phyloP scores from a whole-genome alignment of 1,140 invertebrate genomes.

The Amyelois transitella region DNA sequence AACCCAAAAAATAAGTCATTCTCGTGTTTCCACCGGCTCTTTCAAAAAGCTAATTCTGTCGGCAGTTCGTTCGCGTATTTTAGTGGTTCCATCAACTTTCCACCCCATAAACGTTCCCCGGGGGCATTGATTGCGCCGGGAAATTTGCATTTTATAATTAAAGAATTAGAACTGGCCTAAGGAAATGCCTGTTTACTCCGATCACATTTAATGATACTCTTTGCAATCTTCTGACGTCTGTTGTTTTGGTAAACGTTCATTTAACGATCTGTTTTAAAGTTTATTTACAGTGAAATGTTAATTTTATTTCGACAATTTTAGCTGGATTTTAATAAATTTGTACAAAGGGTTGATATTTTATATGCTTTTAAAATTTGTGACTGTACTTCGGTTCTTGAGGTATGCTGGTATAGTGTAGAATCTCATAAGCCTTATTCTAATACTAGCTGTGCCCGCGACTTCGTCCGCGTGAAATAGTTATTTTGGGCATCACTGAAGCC shows the following conservation, averaged over 20 bases:
- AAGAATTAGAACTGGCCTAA: conserved; percentile 44
- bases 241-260: conserved; percentile 9
- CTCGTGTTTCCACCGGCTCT: neutral
- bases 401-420: too few species aligned
- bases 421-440: too few species aligned
- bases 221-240: conserved; percentile 1
- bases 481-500: too few species aligned
- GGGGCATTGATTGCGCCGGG: conserved; percentile 42
- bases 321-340: too few species aligned
- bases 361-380: too few species aligned
- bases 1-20: conserved; percentile 4
- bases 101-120: conserved; percentile 44
- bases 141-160: conserved; percentile 66
- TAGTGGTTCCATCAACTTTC: conserved; percentile 47
- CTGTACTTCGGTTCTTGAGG: too few species aligned
- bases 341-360: too few species aligned
- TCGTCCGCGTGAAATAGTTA: too few species aligned
- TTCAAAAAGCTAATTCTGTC: conserved; percentile 19
- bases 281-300: too few species aligned
- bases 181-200: conserved; percentile 14
- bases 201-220: conserved; percentile 29
- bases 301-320: too few species aligned
- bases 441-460: too few species aligned
- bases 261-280: neutral
- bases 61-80: conserved; percentile 23